Evolutionary conservation across 2,888 invertebrate genomes (phyloP), one percentile per base, ranked within the genome.

Genomic region (Nasonia oneida): DNA sequence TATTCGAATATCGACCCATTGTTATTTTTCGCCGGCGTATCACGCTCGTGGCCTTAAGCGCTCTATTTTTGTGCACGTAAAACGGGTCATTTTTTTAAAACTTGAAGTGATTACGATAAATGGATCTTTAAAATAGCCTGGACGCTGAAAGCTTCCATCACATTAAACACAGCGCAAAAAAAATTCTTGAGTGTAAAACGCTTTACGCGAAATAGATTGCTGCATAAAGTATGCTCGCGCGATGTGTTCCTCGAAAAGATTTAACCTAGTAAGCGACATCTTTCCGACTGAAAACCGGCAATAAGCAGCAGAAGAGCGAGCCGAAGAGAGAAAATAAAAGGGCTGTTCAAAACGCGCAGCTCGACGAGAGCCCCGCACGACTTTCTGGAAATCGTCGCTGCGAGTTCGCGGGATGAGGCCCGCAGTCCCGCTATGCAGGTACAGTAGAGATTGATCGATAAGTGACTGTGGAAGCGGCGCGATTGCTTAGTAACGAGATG

Each of bases 381-480:
- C 15, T 53, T 3, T 15, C 15, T 4, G 18, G 53, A 18, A 53
- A 61, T 61, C 57, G 5, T 61, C 5, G 57, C 18, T 57, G 18
- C 18, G 15, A 57, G 57, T 4, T 4, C 33, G 14, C 33, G 67
- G 10, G 67, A 61, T 61, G 14, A 67, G 33, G 29, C 33, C 29
- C 33, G 64, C 57, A 23, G 23, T 61, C 50, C 15, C 15, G 50
- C n/a, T 5, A 15, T 57, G 57, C 57, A 57, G 18, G 57, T 57
- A 57, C 57, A 57, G 18, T n/a, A 47, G 73, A 39, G 67, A 67
- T 67, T 33, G 67, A 67, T 67, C 33, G 67, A 67, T 67, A 67
- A 67, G 67, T 33, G 67, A 14, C 67, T 33, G 67, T 14, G 33
- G 67, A 67, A 29, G 33, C 33, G 67, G 29, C 3, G 33, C n/a